phyloP scores from a whole-genome alignment of 2,797 vertebrate genomes.

The Florisuga fusca region DNA sequence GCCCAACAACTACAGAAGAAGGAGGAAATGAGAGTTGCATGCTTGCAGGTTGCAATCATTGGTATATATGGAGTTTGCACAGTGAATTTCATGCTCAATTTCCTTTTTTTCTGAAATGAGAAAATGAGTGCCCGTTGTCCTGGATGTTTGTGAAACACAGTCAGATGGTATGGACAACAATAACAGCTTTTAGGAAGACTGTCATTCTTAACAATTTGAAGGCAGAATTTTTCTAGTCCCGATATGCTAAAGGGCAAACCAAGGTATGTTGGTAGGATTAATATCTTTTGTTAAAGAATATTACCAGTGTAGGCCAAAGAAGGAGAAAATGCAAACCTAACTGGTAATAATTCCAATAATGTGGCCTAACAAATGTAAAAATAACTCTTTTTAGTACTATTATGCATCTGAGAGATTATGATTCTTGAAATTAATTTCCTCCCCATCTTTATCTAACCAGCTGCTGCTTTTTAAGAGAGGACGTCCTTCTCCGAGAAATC shows the following conservation, averaged over 20 bases:
- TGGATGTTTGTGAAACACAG: rapidly evolving
- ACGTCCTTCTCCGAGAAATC: not conserved
- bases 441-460: not conserved
- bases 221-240: not conserved
- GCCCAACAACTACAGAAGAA: not conserved
- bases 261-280: not conserved
- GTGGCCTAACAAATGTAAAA: not conserved
- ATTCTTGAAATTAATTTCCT: not conserved
- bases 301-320: not conserved
- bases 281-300: not conserved
- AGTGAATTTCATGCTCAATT: not conserved
- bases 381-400: not conserved
- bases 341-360: not conserved
- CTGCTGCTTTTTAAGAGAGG: not conserved
- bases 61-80: not conserved
- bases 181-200: not conserved
- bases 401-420: not conserved
- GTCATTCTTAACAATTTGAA: not conserved
- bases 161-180: rapidly evolving
- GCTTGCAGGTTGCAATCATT: not conserved
- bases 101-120: not conserved
- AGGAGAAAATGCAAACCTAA: not conserved
- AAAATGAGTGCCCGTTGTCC: not conserved
- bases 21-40: not conserved
- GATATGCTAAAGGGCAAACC: not conserved